Base-by-base conservation (phyloP, 1,140 invertebrate species). In the Apolygus lucorum region DNA sequence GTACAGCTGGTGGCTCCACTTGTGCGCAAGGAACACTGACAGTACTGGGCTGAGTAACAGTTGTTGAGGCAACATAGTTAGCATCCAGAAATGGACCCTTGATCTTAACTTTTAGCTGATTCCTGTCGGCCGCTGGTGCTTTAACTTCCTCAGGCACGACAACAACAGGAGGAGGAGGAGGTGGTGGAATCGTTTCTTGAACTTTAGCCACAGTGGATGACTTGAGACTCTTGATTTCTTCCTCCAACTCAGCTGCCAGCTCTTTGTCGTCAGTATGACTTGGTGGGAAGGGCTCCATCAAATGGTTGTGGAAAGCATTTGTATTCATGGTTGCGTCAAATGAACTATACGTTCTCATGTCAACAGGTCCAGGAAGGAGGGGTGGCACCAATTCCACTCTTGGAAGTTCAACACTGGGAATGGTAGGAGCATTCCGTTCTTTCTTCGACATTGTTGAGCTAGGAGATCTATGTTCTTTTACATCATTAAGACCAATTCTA, bases 41-140 rank as follows among this genome's bases (percentile, higher is more conserved):
- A 75, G 65, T 82, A 79, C 66, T 81, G 78, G 68, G 80, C 24
- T 83, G 82, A 13, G 81, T 78, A 2, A 79, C 79, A 68, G 79
- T 79, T 1, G 85, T 79, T 2, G 81, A 76, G 1, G 81, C 78
- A 1, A 80, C 78, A 73, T 91, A 91, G 74, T 90, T 90, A 0
- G 88, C 88, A 74, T 90, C 87, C 63, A 88, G 78, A 75, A 93
- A 90, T 0, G 92, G 91, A 13, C 91, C 92, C 78, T 94, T 94
- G 71, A 94, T 94, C 78, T 95, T 95, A 0, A 95, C 87, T 77
- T 94, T 94, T 0, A 94, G 77, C 74, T 92, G 91, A 79, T 92
- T 93, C 21, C 90, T 80, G 0, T 90, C 87, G 77, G 90, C 90
- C 11, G 83, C 85, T 14, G 90, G 78, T 0, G 87, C 87, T 0